Percentiles rank a stretch among this genome's conserved stretches.
phyloP scores from a whole-genome alignment of 2,113 vertebrate genomes.

The Aegotheles bennettii region DNA sequence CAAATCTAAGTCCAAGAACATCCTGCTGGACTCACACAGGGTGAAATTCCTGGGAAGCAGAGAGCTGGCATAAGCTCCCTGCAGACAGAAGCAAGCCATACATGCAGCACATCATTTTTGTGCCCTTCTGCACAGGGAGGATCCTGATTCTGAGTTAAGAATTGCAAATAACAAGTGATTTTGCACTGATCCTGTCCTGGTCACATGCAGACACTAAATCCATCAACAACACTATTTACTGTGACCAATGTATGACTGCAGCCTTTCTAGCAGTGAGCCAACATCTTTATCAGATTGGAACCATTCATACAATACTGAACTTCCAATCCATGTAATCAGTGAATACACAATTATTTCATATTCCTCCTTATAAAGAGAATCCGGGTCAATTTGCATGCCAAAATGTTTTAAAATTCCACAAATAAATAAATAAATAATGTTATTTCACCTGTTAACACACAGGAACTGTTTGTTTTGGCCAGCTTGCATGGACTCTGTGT shows the following conservation, averaged over 20 bases:
- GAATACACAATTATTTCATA: neutral
- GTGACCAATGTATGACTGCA: neutral
- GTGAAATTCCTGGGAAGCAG: conserved; percentile 50
- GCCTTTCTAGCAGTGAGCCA: neutral
- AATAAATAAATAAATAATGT: conserved; percentile 45
- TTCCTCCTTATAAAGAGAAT: neutral
- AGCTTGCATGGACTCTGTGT: neutral
- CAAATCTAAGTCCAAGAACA: conserved; percentile 51
- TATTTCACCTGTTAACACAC: conserved; percentile 54
- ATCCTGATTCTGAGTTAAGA: neutral
- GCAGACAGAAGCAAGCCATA: conserved; percentile 21
- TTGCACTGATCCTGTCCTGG: neutral
- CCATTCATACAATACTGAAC: neutral
- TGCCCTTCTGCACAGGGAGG: neutral
- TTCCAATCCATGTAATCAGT: neutral
- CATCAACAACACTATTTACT: neutral
- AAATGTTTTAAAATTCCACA: neutral
- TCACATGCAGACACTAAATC: neutral
- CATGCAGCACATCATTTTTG: neutral
- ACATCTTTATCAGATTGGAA: conserved; percentile 41
- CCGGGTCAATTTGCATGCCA: neutral
- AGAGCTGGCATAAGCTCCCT: neutral
- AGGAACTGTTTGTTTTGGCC: conserved; percentile 32
- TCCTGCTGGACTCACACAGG: conserved; percentile 31
- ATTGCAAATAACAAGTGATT: neutral